Evolutionary conservation across 2,113 vertebrate species (phyloP).

Genomic region (Callospermophilus lateralis): DNA sequence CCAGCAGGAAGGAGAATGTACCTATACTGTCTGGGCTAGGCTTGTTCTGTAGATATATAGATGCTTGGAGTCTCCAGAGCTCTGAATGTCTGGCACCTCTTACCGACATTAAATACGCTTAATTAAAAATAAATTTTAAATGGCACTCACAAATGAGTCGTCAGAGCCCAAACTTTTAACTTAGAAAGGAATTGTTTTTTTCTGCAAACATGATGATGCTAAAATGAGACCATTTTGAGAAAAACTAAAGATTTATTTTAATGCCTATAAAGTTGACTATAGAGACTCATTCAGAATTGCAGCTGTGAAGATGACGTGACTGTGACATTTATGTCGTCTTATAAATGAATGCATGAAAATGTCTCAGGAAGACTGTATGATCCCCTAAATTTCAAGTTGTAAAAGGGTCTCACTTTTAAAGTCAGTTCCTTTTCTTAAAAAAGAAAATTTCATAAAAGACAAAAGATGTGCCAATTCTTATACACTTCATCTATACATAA

Average conservation of each 20-base stretch:
- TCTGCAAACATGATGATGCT: constrained; percentile 78
- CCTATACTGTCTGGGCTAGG: constrained; percentile 64
- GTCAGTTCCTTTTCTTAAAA: constrained; percentile 65
- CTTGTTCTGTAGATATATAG: constrained; percentile 77
- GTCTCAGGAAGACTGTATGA: constrained; percentile 75
- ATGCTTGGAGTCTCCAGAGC: constrained; percentile 69
- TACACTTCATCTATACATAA: constrained; percentile 54
- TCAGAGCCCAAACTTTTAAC: constrained; percentile 75
- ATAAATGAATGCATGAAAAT: constrained; percentile 78
- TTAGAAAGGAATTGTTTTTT: constrained; percentile 79
- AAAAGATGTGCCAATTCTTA: constrained; percentile 52
- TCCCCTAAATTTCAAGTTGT: constrained; percentile 66
- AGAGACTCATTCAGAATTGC: constrained; percentile 80
- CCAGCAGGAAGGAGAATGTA: constrained; percentile 72
- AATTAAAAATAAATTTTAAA: constrained; percentile 82
- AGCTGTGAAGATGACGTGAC: constrained; percentile 78
- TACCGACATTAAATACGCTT: constrained; percentile 75
- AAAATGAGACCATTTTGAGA: constrained; percentile 78
- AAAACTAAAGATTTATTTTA: constrained; percentile 77
- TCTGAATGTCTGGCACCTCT: constrained; percentile 76
- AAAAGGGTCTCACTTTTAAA: constrained; percentile 74
- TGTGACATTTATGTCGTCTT: constrained; percentile 79
- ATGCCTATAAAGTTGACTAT: constrained; percentile 76
- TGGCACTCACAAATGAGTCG: constrained; percentile 80
- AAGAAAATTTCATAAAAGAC: constrained; percentile 69